Evolutionary conservation across 2,113 vertebrate genomes (phyloP).

Genomic region (Chloropsis cyanopogon): DNA sequence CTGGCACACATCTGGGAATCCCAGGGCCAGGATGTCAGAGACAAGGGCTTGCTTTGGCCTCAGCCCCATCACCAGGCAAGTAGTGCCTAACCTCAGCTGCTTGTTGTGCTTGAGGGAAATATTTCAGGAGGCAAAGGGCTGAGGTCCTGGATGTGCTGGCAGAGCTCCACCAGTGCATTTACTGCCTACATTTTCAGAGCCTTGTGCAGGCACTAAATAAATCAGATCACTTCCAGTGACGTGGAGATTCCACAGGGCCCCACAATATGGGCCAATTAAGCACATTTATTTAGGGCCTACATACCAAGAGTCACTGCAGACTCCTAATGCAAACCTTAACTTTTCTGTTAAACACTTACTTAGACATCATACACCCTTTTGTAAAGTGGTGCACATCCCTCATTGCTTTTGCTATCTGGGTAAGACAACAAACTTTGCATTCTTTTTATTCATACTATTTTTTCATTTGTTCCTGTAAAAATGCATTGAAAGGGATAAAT

Average conservation of each 20-base stretch:
- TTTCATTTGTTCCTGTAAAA: not conserved
- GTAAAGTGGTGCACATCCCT: not conserved
- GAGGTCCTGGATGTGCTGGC: not conserved
- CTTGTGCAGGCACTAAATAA: not conserved
- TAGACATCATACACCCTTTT: not conserved
- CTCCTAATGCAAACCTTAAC: not conserved
- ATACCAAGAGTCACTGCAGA: not conserved
- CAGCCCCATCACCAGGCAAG: not conserved
- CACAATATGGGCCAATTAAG: not conserved
- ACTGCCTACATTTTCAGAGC: not conserved
- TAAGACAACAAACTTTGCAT: not conserved
- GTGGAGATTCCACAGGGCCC: not conserved
- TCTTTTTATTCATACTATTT: not conserved
- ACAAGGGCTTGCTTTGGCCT: not conserved
- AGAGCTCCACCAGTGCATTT: not conserved
- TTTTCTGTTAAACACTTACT: not conserved
- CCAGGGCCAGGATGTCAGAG: not conserved
- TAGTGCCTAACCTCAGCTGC: not conserved
- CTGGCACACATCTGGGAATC: not conserved
- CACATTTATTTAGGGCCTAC: not conserved
- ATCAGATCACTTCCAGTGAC: not conserved
- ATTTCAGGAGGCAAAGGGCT: not conserved
- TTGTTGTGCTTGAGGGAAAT: not conserved
- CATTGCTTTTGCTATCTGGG: not conserved
- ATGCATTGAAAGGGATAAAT: not conserved